Percentiles rank a stretch among this genome's conserved stretches.
These are phyloP conservation scores for Pterocles gutturalis DNA, from an alignment of 2,113 vertebrate genomes.

Conservation along the genomic window DNA sequence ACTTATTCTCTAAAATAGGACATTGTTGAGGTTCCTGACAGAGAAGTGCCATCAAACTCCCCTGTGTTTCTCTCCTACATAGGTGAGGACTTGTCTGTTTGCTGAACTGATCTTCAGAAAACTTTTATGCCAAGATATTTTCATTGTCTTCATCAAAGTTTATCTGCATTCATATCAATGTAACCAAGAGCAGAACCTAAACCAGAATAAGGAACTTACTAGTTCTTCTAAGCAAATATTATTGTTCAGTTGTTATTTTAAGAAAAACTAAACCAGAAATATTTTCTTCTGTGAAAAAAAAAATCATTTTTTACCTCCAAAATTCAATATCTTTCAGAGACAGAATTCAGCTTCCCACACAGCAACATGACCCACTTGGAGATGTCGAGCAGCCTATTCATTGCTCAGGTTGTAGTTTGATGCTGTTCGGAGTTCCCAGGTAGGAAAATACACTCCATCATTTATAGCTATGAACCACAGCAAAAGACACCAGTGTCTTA, in stretches of 20 bases:
- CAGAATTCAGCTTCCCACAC: neutral
- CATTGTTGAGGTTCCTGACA: neutral
- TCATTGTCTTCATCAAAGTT: neutral
- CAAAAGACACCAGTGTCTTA: neutral
- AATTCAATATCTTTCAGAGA: neutral
- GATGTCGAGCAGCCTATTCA: neutral
- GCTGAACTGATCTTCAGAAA: neutral
- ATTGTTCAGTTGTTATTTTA: neutral
- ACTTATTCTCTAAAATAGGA: neutral
- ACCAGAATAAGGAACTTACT: neutral
- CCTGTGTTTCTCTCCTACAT: neutral
- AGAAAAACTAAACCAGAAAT: neutral
- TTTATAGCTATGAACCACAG: neutral
- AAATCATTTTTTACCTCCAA: neutral
- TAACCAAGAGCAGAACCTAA: neutral
- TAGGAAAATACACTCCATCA: neutral
- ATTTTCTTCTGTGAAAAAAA: neutral
- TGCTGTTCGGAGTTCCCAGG: constrained; percentile 9
- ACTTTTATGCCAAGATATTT: neutral
- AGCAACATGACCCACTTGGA: neutral
- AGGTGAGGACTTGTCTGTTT: neutral
- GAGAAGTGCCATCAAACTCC: neutral
- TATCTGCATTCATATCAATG: neutral
- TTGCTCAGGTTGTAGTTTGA: constrained; percentile 23
- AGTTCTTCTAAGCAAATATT: neutral